A percentile compares a stretch with the other conserved stretches of the same genome.
phyloP scores from a whole-genome alignment of 2,797 vertebrate species.

The Sphenodon punctatus region DNA sequence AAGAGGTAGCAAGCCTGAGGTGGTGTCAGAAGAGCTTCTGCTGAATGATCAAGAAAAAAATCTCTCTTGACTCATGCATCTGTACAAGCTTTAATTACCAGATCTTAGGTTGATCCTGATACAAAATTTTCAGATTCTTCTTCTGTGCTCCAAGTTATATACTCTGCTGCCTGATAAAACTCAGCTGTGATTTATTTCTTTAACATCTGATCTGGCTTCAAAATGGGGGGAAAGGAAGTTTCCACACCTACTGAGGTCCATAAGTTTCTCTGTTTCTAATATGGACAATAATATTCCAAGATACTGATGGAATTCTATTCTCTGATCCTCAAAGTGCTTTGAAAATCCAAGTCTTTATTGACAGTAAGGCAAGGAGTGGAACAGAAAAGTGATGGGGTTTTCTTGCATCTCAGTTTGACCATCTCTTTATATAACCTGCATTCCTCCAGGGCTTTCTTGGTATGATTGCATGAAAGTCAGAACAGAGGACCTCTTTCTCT shows the following conservation, averaged over 20 bases:
- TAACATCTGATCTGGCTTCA: too few species aligned
- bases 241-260: background rate
- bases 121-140: background rate
- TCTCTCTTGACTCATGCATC: constrained; percentile 31
- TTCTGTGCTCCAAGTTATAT: background rate
- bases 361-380: background rate
- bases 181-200: background rate
- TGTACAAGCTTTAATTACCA: constrained; percentile 4
- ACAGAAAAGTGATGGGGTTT: background rate
- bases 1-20: constrained; percentile 26
- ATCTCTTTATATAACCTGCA: background rate
- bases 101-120: constrained; percentile 3
- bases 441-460: background rate
- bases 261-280: too few species aligned
- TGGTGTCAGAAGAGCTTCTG: constrained; percentile 32
- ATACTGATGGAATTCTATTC: too few species aligned
- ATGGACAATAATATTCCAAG: too few species aligned
- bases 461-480: background rate
- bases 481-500: background rate
- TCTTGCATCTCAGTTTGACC: background rate
- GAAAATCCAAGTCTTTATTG: background rate
- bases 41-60: constrained; percentile 34
- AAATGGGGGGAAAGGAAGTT: too few species aligned
- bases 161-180: background rate
- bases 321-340: too few species aligned